Evolutionary conservation across 2,888 invertebrate genomes (phyloP), one percentile per base, ranked within the genome.

Genomic region (Drosophila paramelanica): DNA sequence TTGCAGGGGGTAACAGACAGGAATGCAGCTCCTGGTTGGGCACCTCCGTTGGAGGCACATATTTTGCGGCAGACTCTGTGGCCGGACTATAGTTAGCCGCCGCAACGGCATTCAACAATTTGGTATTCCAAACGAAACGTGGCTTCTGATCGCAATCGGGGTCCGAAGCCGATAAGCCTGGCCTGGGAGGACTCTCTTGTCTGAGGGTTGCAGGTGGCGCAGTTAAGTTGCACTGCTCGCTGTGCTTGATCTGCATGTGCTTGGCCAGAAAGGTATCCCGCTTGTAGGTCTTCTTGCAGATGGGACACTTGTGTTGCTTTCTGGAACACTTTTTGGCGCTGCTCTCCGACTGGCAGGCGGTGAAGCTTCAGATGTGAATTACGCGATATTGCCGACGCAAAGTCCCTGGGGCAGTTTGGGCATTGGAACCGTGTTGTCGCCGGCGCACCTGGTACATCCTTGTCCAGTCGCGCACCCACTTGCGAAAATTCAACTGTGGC

Each of bases 61-160:
- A 81, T 17, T 74, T 81, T 0, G 52, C 43, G 1, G 53, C 14
- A 3, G 52, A 5, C 13, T 81, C 81, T 3, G n/a, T 47, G 36
- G 70, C 55, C 10, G 84, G 84, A 43, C 20, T 46, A 36, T 79
- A 81, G 5, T 61, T 38, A n/a, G 81, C 74, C n/a, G 79, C 79
- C 17, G 79, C 84, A 5, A 81, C 36, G 3, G 74, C 67, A 39
- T 81, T 81, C 0, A 65, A 52, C 2, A 65, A 3, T 6, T 38
- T 52, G 0, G 81, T 81, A 49, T 47, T 73, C 65, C 56, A 76
- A 1, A 70, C 17, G 3, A 3, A 13, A 1, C 55, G 51, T 17
- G 38, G 5, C 23, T 8, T 23, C 7, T 10, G 11, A 17, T 53
- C 3, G 14, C 27, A 2, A 17, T 52, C 38, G 10, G 17, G 6